phyloP scores from a whole-genome alignment of 2,888 invertebrate species.

The Drosophila helvetica region DNA sequence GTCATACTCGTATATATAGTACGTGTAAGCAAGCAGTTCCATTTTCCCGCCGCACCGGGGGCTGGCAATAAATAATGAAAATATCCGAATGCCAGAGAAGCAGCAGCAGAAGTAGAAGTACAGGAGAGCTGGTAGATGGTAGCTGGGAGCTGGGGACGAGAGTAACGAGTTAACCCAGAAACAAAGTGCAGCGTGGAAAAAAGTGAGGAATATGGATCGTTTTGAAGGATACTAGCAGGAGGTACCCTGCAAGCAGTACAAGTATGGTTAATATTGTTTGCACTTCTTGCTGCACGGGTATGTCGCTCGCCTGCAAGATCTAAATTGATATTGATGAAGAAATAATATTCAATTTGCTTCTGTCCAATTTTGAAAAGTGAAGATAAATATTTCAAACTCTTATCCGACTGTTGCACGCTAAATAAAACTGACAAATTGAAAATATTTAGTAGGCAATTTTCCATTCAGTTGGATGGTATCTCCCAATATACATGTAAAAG shows the following conservation, averaged over 20 bases:
- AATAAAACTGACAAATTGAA: too few relatives aligned
- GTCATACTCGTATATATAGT: slow-evolving; percentile 30
- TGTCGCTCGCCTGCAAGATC: too few relatives aligned
- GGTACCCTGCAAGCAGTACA: neutral
- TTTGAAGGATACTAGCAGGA: neutral
- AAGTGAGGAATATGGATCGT: slow-evolving; percentile 11
- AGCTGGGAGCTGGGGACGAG: slow-evolving; percentile 1
- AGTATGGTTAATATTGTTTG: neutral
- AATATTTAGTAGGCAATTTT: too few relatives aligned
- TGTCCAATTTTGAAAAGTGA: too few relatives aligned
- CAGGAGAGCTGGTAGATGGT: neutral
- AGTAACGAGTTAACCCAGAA: slow-evolving; percentile 56
- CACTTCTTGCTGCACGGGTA: too few relatives aligned
- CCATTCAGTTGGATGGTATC: too few relatives aligned
- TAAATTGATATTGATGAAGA: too few relatives aligned
- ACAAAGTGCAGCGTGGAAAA: slow-evolving; percentile 41
- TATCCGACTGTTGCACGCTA: too few relatives aligned
- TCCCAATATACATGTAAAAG: too few relatives aligned
- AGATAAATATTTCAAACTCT: too few relatives aligned
- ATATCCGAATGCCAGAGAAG: slow-evolving; percentile 60
- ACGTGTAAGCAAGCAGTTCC: slow-evolving; percentile 54
- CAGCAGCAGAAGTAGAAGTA: slow-evolving; percentile 23
- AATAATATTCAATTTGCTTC: too few relatives aligned
- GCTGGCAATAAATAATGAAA: slow-evolving; percentile 74
- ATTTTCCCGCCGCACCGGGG: slow-evolving; percentile 46